Evolutionary conservation across 92 coral and sea anemone species (phyloP).

Genomic region (Porites cylindrica): DNA sequence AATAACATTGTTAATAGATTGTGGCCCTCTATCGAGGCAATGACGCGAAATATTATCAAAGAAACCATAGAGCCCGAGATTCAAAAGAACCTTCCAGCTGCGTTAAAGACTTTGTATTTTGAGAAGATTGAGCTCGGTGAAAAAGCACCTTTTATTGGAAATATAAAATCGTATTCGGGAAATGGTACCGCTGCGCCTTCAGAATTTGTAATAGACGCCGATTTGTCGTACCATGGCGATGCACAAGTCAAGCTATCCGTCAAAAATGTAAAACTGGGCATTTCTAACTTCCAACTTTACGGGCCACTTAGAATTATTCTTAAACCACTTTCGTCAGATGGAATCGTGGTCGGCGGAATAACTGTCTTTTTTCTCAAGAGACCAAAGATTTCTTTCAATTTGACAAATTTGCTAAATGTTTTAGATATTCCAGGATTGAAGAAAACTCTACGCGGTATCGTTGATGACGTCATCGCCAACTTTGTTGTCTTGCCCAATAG

Average conservation of each 20-base stretch:
- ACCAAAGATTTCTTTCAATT: constrained; percentile 85
- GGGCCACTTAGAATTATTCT: constrained; percentile 90
- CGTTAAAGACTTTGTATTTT: constrained; percentile 78
- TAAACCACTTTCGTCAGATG: constrained; percentile 78
- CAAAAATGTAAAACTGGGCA: constrained; percentile 80
- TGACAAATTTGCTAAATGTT: constrained; percentile 89
- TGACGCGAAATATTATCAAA: constrained; percentile 75
- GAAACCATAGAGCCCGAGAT: constrained; percentile 87
- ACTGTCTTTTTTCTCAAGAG: constrained; percentile 89
- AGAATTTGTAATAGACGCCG: constrained; percentile 85
- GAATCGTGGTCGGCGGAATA: constrained; percentile 84
- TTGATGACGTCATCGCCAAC: constrained; percentile 85
- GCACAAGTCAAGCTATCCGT: constrained; percentile 83
- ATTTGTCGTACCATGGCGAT: constrained; percentile 87
- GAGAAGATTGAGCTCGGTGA: constrained; percentile 90
- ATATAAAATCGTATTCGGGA: constrained; percentile 75
- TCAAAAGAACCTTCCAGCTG: constrained; percentile 78
- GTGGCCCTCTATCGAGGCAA: constrained; percentile 91
- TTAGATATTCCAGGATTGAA: constrained; percentile 95
- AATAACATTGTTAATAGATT: constrained; percentile 77
- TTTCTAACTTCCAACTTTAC: constrained; percentile 86
- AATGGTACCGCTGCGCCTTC: constrained; percentile 38
- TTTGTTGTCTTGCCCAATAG: constrained; percentile 92
- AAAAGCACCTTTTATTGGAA: constrained; percentile 82
- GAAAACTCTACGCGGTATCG: constrained; percentile 77